Conservation (phyloP, 2,797 vertebrate genomes). For the Geotrypetes seraphini region DNA sequence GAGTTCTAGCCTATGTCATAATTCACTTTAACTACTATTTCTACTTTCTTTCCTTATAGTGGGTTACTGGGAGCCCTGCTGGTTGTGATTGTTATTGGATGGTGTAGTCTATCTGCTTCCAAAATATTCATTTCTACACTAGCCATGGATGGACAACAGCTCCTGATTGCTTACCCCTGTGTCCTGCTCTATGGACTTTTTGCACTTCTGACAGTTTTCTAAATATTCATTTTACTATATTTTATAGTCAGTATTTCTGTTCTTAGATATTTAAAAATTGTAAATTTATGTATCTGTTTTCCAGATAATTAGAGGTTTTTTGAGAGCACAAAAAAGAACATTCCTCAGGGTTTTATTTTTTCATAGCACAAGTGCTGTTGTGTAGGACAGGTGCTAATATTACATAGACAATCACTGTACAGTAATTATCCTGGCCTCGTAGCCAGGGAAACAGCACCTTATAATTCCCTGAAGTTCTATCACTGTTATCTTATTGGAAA, state of each 20-base stretch:
- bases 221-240: constrained; percentile 18
- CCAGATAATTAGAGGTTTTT: no score
- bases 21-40: neutral
- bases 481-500: no score
- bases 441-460: no score
- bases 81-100: constrained; percentile 54
- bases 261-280: no score
- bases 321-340: no score
- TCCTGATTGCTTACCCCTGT: constrained; percentile 71
- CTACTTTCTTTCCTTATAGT: constrained; percentile 36
- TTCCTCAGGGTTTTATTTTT: no score
- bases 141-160: constrained; percentile 72
- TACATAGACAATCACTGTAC: no score
- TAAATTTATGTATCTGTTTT: constrained; percentile 3
- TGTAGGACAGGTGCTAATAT: no score
- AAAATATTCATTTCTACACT: constrained; percentile 73
- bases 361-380: no score
- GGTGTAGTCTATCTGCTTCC: constrained; percentile 76
- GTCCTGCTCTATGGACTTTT: constrained; percentile 73
- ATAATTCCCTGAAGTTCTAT: no score
- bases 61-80: constrained; percentile 47
- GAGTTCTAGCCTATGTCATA: no score
- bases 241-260: constrained; percentile 1
- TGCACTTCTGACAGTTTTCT: constrained; percentile 71
- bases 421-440: no score